Evolutionary conservation across 2,888 invertebrate species (phyloP), one percentile per base, ranked within the genome.

Genomic region (Cyclophora albipunctata): DNA sequence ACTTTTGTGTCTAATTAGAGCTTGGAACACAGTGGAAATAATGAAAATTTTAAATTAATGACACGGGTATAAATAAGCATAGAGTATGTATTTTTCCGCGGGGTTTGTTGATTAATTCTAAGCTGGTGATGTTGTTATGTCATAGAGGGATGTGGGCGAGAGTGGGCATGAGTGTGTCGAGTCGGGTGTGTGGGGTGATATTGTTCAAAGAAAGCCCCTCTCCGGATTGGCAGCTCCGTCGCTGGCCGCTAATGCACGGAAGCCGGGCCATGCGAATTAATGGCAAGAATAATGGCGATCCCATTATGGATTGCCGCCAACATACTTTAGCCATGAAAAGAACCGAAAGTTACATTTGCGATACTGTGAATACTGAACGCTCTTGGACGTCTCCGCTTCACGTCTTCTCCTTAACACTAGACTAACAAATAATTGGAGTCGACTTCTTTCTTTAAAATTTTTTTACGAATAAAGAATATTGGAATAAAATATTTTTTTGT

Each of bases 241-340:
- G 74, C 73, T 78, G 77, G 69, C 81, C 85, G 78, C 86, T 88
- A 88, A 88, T 88, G 88, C 86, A 87, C 85, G 86, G 86, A 86
- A 88, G 86, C 80, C 81, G 77, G 62, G 84, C 84, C 79, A 84
- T 77, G 81, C 81, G 87, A 86, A 88, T 88, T 87, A 88, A 88
- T 87, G 86, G 88, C 82, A 88, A 86, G 88, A 88, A 88, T 88
- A 89, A 89, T 88, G 87, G 88, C 85, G 81, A 87, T 85, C 84
- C 89, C 89, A 89, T 89, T 89, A 89, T 89, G 89, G 89, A 89
- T 89, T 87, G 89, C 88, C 88, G 89, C 89, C 89, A 89, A 88
- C 88, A 87, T 88, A 87, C 87, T 88, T 88, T 87, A 88, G 84
- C 79, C 82, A 88, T 88, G 87, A 88, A 88, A 88, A 87, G 88